These are phyloP conservation scores for Thaumatotibia leucotreta DNA, from an alignment of 1,140 invertebrate genomes.

Conservation along the genomic window DNA sequence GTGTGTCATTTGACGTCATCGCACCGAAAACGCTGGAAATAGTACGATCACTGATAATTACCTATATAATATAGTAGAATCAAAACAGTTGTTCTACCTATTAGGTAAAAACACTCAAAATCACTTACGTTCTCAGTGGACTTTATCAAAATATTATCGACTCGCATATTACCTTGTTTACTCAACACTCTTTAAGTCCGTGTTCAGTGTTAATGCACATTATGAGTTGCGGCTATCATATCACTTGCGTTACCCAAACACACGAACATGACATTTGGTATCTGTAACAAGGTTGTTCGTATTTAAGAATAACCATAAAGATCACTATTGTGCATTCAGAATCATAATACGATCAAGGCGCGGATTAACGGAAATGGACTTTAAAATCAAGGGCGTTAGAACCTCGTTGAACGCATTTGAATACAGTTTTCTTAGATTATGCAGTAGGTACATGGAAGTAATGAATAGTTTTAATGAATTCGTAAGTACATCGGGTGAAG, in stretches of 20 bases:
- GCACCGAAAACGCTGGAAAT: too few relatives aligned
- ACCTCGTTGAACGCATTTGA: not conserved
- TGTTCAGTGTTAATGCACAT: not conserved
- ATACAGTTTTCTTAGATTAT: not conserved
- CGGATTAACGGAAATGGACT: not conserved
- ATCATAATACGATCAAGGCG: not conserved
- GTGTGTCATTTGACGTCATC: too few relatives aligned
- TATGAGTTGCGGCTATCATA: not conserved
- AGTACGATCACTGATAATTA: too few relatives aligned
- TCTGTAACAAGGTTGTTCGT: constrained; percentile 50
- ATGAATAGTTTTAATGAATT: constrained; percentile 36
- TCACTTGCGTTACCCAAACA: constrained; percentile 33
- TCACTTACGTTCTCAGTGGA: too few relatives aligned
- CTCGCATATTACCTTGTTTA: not conserved
- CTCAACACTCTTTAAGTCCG: not conserved
- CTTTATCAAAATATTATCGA: not conserved
- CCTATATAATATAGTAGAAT: too few relatives aligned
- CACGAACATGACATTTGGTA: constrained; percentile 52
- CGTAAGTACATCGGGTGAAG: constrained; percentile 40
- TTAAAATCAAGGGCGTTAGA: not conserved
- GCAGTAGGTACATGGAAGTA: constrained; percentile 21
- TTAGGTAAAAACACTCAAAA: too few relatives aligned
- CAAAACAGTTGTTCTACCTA: too few relatives aligned
- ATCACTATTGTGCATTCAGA: constrained; percentile 22
- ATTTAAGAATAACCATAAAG: constrained; percentile 36